Conservation (phyloP, 2,888 invertebrate species). For the Sthenelais limicola region DNA sequence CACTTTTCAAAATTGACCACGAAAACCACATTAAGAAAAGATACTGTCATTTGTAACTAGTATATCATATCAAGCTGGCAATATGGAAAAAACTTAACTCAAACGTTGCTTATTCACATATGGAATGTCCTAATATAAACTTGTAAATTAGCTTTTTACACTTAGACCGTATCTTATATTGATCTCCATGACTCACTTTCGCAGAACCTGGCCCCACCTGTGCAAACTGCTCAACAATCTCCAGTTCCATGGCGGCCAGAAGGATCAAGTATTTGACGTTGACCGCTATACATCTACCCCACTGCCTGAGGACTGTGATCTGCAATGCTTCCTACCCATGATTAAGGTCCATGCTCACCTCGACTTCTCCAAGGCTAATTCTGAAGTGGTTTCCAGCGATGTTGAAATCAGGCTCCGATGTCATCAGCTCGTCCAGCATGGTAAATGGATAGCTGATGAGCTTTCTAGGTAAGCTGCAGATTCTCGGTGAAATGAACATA, state of each 20-base stretch:
- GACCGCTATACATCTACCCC: conserved; percentile 77
- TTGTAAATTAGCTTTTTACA: too few relatives aligned
- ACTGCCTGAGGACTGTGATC: conserved; percentile 84
- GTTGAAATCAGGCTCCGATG: conserved; percentile 66
- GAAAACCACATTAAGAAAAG: too few relatives aligned
- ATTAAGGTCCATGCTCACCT: conserved; percentile 71
- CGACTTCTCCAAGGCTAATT: conserved; percentile 60
- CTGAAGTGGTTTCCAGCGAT: conserved; percentile 59
- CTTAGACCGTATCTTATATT: too few relatives aligned
- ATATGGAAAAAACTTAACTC: too few relatives aligned
- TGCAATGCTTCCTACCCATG: conserved; percentile 85
- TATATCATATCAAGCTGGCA: too few relatives aligned
- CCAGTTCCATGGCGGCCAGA: conserved; percentile 67
- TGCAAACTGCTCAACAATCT: conserved; percentile 83
- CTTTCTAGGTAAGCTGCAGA: conserved; percentile 72
- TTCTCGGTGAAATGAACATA: too few relatives aligned
- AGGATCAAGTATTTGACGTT: conserved; percentile 71
- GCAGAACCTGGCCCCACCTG: conserved; percentile 83
- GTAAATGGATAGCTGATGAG: conserved; percentile 67
- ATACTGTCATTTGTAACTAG: too few relatives aligned
- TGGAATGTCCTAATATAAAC: too few relatives aligned
- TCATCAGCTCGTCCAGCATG: conserved; percentile 67
- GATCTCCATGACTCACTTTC: too few relatives aligned
- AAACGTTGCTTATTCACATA: too few relatives aligned
- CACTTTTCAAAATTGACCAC: too few relatives aligned